Percentiles rank a stretch among this genome's conserved stretches.
These are phyloP conservation scores for Nibea coibor DNA, from an alignment of 2,113 vertebrate species.

Conservation along the genomic window DNA sequence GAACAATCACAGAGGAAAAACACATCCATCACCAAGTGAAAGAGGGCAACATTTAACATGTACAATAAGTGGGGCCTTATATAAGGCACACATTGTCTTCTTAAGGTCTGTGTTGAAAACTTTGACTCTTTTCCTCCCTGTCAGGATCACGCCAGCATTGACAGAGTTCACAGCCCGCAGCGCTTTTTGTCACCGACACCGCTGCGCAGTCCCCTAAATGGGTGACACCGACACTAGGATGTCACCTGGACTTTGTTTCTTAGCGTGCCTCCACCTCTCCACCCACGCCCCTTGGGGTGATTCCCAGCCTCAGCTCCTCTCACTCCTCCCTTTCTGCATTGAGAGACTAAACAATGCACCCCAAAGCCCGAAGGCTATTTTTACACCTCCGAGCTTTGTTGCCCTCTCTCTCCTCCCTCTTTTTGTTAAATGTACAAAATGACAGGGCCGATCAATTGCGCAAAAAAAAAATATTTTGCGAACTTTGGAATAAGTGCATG, in stretches of 20 bases:
- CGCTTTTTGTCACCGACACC: constrained; percentile 79
- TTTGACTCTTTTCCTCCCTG: constrained; percentile 44
- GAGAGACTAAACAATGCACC: constrained; percentile 71
- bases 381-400: constrained; percentile 73
- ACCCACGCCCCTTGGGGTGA: constrained; percentile 67
- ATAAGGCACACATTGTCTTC: constrained; percentile 69
- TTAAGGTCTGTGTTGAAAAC: constrained; percentile 64
- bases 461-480: constrained; percentile 66
- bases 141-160: constrained; percentile 64
- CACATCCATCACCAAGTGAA: constrained; percentile 39
- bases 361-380: constrained; percentile 51
- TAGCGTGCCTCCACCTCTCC: constrained; percentile 73
- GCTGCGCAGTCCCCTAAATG: constrained; percentile 53
- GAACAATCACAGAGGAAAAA: constrained; percentile 7
- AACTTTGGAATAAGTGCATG: constrained; percentile 56
- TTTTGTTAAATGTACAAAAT: constrained; percentile 62
- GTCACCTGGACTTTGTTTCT: constrained; percentile 83
- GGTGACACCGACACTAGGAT: constrained; percentile 78
- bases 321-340: constrained; percentile 76
- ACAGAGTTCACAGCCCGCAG: constrained; percentile 67
- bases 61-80: constrained; percentile 60
- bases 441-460: constrained; percentile 63
- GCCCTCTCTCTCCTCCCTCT: constrained; percentile 33
- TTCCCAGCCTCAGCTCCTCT: constrained; percentile 77
- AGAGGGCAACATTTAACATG: constrained; percentile 49